Percentiles rank a stretch among this genome's conserved stretches.
Conservation (phyloP, 2,113 vertebrate genomes). For the Polyodon spathula region DNA sequence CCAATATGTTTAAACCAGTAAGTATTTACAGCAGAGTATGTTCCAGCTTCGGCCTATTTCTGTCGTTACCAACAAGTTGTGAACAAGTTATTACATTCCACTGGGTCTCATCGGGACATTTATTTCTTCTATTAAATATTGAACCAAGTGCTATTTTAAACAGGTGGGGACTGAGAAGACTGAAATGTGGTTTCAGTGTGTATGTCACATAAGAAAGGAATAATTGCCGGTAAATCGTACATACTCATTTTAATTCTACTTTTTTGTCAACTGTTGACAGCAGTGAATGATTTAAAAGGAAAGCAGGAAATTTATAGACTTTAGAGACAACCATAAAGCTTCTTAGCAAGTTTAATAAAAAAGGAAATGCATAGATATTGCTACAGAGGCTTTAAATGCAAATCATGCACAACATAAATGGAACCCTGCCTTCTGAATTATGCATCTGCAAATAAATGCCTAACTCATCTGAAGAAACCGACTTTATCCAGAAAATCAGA, state of each 20-base stretch:
- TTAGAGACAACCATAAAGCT: conserved; percentile 67
- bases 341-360: conserved; percentile 61
- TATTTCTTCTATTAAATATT: no score
- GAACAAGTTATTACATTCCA: no score
- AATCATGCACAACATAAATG: not conserved
- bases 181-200: not conserved
- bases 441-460: conserved; percentile 51
- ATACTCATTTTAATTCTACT: no score
- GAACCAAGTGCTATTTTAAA: no score
- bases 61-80: no score
- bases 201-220: not conserved
- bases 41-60: no score
- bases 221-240: not conserved
- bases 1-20: no score
- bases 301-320: conserved; percentile 62
- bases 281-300: conserved; percentile 24
- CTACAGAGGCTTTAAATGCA: conserved; percentile 51
- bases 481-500: conserved; percentile 49
- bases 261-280: not conserved
- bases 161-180: not conserved
- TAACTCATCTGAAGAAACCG: conserved; percentile 52
- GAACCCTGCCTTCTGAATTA: conserved; percentile 60
- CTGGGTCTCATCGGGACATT: no score
- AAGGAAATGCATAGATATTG: conserved; percentile 12
- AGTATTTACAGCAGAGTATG: no score